A percentile compares a stretch with the other conserved stretches of the same genome.
These are phyloP conservation scores for Urocolius indicus DNA, from an alignment of 2,113 vertebrate genomes.

Conservation along the genomic window DNA sequence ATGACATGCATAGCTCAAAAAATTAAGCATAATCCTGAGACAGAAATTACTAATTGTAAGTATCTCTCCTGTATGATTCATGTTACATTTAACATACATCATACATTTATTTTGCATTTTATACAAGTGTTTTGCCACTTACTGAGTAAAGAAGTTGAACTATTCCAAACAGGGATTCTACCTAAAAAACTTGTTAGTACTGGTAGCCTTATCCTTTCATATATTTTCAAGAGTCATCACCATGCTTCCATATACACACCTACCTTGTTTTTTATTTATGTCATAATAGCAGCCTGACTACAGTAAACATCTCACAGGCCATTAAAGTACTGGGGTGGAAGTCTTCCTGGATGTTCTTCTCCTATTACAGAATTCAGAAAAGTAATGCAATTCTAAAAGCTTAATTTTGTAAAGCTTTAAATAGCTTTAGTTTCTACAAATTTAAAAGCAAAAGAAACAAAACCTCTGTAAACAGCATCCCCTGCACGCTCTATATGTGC, in stretches of 20 bases:
- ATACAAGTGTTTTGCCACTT: not conserved
- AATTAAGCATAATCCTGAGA: not conserved
- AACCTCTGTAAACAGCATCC: not conserved
- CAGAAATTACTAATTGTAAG: not conserved
- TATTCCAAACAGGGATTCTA: not conserved
- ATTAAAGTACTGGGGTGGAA: not conserved
- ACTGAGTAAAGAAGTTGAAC: not conserved
- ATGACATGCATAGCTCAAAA: not conserved
- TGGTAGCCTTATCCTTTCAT: not conserved
- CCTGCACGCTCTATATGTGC: not conserved
- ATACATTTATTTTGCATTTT: not conserved
- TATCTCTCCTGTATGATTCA: not conserved
- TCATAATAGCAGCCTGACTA: not conserved
- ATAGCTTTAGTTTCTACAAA: no score
- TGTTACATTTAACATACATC: not conserved
- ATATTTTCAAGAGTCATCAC: not conserved
- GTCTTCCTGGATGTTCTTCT: not conserved
- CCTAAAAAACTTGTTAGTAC: not conserved
- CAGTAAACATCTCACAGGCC: not conserved
- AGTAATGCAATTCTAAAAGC: not conserved
- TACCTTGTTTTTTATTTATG: not conserved
- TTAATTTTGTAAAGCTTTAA: not conserved
- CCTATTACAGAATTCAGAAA: not conserved
- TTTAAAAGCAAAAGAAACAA: not conserved
- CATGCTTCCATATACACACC: not conserved